Percentiles rank a stretch among this genome's conserved stretches.
Evolutionary conservation across 2,113 vertebrate species (phyloP).

Genomic region (Rhadina sibilatrix): DNA sequence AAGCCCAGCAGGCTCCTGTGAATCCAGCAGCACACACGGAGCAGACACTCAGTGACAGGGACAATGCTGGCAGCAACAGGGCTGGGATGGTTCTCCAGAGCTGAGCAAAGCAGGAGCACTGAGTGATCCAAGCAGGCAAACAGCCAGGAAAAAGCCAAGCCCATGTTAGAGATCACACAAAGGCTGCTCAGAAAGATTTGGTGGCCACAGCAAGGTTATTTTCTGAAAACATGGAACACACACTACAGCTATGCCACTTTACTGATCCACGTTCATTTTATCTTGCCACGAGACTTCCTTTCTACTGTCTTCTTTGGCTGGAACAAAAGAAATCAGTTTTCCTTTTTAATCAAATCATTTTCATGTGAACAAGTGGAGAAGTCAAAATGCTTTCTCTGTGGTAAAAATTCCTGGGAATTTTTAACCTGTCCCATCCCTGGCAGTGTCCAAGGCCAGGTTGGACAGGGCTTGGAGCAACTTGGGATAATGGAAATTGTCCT

Average conservation of each 20-base stretch:
- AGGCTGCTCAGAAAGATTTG: not conserved
- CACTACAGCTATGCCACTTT: conserved; percentile 30
- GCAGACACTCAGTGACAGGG: not conserved
- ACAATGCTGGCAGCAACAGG: not conserved
- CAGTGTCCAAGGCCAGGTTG: not conserved
- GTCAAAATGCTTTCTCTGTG: not conserved
- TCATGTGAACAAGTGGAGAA: not conserved
- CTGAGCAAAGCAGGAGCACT: conserved; percentile 43
- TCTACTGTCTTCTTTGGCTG: conserved; percentile 71
- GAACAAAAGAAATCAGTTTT: conserved; percentile 63
- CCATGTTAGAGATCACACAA: not conserved
- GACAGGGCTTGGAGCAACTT: not conserved
- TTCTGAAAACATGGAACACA: conserved; percentile 31
- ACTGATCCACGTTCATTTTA: conserved; percentile 59
- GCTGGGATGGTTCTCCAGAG: not conserved
- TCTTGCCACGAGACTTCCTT: conserved; percentile 65
- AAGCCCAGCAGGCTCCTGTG: not conserved
- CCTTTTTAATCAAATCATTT: conserved; percentile 23
- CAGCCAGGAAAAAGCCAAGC: conserved; percentile 18
- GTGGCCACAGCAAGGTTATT: conserved; percentile 21
- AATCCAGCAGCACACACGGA: not conserved
- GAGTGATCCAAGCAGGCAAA: not conserved
- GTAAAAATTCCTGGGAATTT: not conserved
- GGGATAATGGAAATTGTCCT: not conserved
- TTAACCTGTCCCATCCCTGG: not conserved